These are phyloP conservation scores for Sylvietta virens DNA, from an alignment of 2,113 vertebrate genomes.

Conservation along the genomic window DNA sequence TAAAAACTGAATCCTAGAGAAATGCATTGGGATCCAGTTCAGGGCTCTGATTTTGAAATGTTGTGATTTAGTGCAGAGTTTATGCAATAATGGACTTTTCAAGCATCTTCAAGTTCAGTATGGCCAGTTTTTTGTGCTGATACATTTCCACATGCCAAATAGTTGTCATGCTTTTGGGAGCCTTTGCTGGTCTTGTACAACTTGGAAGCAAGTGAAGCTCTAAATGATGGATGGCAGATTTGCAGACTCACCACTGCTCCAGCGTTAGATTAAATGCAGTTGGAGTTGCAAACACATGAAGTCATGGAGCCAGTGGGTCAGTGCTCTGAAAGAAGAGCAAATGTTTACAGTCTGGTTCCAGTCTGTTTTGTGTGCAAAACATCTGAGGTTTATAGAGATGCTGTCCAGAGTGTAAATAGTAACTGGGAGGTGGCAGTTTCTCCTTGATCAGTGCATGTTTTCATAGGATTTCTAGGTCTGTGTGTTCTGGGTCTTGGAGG, in stretches of 20 bases:
- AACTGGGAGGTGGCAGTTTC: not conserved
- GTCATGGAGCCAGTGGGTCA: constrained; percentile 61
- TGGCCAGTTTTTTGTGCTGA: not conserved
- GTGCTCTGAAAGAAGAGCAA: constrained; percentile 31
- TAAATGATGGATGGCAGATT: constrained; percentile 25
- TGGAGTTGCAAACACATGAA: constrained; percentile 49
- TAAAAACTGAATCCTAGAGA: not conserved
- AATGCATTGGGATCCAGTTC: not conserved
- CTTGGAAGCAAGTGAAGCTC: constrained; percentile 7
- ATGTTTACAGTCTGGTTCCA: constrained; percentile 60
- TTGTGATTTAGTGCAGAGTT: not conserved
- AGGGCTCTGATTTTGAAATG: not conserved
- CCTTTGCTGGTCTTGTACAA: not conserved
- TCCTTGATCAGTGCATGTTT: not conserved
- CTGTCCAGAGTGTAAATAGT: constrained; percentile 23
- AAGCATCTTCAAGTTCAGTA: not conserved
- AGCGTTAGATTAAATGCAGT: not conserved
- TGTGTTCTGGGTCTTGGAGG: not conserved
- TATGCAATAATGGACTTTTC: not conserved
- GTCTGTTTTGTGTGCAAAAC: constrained; percentile 37
- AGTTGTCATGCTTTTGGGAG: constrained; percentile 27
- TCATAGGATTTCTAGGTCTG: not conserved
- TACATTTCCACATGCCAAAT: not conserved
- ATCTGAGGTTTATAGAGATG: constrained; percentile 43
- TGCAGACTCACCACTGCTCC: constrained; percentile 24